Evolutionary conservation across 1,140 invertebrate species (phyloP).

Genomic region (Melanaphis sacchari): DNA sequence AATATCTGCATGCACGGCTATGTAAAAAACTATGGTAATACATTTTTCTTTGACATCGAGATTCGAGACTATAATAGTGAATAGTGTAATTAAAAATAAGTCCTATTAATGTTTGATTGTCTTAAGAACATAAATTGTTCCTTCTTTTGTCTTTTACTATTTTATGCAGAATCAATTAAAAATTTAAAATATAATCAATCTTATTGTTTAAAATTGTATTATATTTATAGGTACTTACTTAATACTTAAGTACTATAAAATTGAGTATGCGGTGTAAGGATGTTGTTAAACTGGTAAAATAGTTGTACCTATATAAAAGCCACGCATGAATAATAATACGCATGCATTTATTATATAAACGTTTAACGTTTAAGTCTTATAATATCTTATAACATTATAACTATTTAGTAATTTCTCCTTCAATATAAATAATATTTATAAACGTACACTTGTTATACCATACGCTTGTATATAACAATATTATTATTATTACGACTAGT

Average conservation of each 20-base stretch:
- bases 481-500: background rate
- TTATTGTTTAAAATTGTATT: background rate
- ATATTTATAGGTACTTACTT: background rate
- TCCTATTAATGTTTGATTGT: background rate
- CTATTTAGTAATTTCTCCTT: background rate
- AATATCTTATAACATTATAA: no score
- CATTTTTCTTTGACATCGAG: background rate
- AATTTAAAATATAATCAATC: background rate
- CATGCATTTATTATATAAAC: background rate
- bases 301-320: background rate
- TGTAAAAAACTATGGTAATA: no score
- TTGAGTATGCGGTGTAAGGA: background rate
- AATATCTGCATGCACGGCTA: background rate
- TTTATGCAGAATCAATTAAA: background rate
- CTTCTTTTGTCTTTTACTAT: background rate
- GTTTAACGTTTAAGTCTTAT: background rate
- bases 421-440: slow-evolving; percentile 13
- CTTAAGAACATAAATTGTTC: no score
- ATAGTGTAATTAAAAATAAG: no score
- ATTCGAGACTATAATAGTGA: background rate
- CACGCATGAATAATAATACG: background rate
- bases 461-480: slow-evolving; percentile 14
- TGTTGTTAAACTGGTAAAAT: background rate
- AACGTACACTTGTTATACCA: slow-evolving; percentile 9
- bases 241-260: background rate